These are phyloP conservation scores for Galleria mellonella DNA, from an alignment of 1,140 invertebrate species.

Conservation along the genomic window DNA sequence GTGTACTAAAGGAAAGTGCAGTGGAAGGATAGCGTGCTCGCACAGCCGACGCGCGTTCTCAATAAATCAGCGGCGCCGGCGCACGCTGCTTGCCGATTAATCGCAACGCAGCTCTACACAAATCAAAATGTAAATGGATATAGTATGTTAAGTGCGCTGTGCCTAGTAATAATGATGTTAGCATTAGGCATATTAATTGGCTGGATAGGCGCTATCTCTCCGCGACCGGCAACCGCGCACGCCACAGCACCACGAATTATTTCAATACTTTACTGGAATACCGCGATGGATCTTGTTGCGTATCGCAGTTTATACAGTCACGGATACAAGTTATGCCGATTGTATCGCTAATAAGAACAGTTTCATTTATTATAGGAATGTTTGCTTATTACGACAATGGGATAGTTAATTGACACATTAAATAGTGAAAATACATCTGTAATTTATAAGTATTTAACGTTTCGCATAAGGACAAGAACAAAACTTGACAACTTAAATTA, in stretches of 20 bases:
- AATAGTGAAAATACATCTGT: conserved; percentile 16
- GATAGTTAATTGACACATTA: conserved; percentile 7
- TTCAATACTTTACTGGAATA: conserved; percentile 1
- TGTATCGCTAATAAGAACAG: conserved; percentile 1
- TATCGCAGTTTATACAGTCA: neutral
- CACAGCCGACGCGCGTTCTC: conserved; percentile 19
- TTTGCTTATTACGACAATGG: neutral
- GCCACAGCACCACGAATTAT: conserved; percentile 15
- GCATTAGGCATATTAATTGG: conserved; percentile 73
- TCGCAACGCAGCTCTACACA: conserved; percentile 60
- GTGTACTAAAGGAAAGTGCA: conserved; percentile 11
- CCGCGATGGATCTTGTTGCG: neutral
- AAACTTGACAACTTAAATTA: conserved; percentile 38
- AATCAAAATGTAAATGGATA: conserved; percentile 73
- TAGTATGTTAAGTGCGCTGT: conserved; percentile 68
- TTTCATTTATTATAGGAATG: neutral
- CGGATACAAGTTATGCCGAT: neutral
- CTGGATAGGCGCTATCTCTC: conserved; percentile 62
- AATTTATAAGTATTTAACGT: conserved; percentile 36
- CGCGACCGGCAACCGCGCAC: conserved; percentile 37
- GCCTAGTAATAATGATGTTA: conserved; percentile 72
- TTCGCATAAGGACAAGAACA: conserved; percentile 25
- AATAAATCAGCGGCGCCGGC: conserved; percentile 61
- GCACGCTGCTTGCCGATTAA: conserved; percentile 64
- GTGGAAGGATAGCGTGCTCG: conserved; percentile 12